Evolutionary conservation across 2,113 vertebrate species (phyloP).

Genomic region (Arizona elegans): DNA sequence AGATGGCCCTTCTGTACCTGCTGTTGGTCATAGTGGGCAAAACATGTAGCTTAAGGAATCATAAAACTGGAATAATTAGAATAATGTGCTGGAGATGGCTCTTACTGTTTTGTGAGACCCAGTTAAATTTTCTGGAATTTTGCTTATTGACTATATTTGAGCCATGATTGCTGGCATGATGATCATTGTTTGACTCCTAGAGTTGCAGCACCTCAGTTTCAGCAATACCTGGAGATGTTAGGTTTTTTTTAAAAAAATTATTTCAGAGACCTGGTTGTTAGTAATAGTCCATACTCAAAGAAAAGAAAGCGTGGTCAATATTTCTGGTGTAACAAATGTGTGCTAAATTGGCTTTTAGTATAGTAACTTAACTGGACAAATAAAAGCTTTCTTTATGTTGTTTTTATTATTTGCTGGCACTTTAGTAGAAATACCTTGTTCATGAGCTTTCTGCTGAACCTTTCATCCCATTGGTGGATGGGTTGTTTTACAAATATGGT

Average conservation of each 20-base stretch:
- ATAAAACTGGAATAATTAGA: not conserved
- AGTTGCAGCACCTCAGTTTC: not conserved
- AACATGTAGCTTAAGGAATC: not conserved
- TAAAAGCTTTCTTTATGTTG: conserved; percentile 44
- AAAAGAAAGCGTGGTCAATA: not conserved
- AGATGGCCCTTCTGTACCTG: not conserved
- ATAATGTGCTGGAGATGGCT: not conserved
- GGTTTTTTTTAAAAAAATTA: not conserved
- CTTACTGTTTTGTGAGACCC: not conserved
- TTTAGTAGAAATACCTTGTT: conserved; percentile 47
- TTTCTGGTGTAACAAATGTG: not conserved
- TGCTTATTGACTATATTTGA: not conserved
- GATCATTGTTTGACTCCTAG: not conserved
- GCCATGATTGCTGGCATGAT: not conserved
- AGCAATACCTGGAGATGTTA: not conserved
- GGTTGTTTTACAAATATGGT: conserved; percentile 59
- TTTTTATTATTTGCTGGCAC: conserved; percentile 41
- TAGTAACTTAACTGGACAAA: conserved; percentile 3
- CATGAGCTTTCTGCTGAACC: conserved; percentile 40
- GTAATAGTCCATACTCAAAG: not conserved
- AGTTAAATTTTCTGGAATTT: not conserved
- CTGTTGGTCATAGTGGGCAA: not conserved
- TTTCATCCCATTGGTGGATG: conserved; percentile 55
- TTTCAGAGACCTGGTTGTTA: not conserved
- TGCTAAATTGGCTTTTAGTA: not conserved